These are phyloP conservation scores for Drosophila nr. perissopoda DNA, from an alignment of 2,888 invertebrate species.

Conservation along the genomic window DNA sequence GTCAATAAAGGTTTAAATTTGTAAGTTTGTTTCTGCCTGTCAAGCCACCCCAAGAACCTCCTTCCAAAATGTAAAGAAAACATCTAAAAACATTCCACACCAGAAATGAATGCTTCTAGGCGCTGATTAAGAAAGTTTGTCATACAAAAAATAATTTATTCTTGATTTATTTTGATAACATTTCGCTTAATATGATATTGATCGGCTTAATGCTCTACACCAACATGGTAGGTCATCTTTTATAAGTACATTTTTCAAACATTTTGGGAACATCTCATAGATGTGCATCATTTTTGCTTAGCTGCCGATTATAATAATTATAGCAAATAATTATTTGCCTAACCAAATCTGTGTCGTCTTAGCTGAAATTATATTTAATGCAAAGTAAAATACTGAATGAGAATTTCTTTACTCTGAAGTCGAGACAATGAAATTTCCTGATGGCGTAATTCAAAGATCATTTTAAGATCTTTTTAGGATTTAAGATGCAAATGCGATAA, in stretches of 20 bases:
- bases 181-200: neutral
- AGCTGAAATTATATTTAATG: neutral
- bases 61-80: neutral
- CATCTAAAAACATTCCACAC: neutral
- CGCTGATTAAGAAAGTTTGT: neutral
- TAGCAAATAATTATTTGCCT: neutral
- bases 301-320: neutral
- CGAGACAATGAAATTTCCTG: neutral
- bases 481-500: constrained; percentile 72
- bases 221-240: too few relatives aligned
- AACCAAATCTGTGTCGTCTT: neutral
- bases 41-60: neutral
- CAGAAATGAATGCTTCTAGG: neutral
- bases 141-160: neutral
- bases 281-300: neutral
- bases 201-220: too few relatives aligned
- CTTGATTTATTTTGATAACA: neutral
- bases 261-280: neutral
- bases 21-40: neutral
- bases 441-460: neutral
- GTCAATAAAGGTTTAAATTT: neutral
- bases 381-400: neutral
- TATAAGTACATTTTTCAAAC: too few relatives aligned
- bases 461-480: constrained; percentile 6
- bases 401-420: neutral